Evolutionary conservation across 1,140 invertebrate species (phyloP).

Genomic region (Teleogryllus occipitalis): DNA sequence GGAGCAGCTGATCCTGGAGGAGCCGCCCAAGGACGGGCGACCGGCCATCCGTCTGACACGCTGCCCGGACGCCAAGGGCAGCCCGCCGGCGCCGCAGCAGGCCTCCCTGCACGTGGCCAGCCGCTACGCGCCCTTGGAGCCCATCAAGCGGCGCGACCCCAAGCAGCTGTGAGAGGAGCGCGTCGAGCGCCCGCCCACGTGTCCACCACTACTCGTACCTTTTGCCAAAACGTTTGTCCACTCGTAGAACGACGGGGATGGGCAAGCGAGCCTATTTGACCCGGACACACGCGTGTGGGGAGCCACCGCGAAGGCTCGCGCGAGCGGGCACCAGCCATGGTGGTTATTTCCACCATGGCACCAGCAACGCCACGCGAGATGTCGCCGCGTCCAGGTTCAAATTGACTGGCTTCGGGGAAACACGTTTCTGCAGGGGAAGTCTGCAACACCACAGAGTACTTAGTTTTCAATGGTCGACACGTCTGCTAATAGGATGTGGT

Average conservation of each 20-base stretch:
- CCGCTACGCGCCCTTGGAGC: slow-evolving; percentile 20
- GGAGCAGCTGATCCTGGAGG: slow-evolving; percentile 23
- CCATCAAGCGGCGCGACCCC: slow-evolving; percentile 14
- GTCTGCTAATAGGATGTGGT: too few species aligned
- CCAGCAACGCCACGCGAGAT: too few species aligned
- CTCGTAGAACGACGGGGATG: background rate
- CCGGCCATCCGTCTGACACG: slow-evolving; percentile 19
- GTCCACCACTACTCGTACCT: background rate
- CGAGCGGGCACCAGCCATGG: too few species aligned
- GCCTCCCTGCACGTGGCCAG: slow-evolving; percentile 12
- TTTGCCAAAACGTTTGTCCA: background rate
- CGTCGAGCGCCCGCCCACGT: background rate
- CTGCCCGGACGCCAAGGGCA: slow-evolving; percentile 5
- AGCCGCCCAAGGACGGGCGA: slow-evolving; percentile 18
- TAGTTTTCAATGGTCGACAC: too few species aligned
- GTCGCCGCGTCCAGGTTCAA: too few species aligned
- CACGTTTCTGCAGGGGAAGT: too few species aligned
- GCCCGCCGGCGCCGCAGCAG: background rate
- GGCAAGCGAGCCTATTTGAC: too few species aligned
- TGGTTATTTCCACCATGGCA: too few species aligned
- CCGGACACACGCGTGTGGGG: too few species aligned
- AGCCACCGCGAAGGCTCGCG: too few species aligned
- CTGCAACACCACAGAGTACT: too few species aligned
- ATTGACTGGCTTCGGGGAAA: too few species aligned
- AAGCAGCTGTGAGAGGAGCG: background rate